Evolutionary conservation across 2,797 vertebrate species (phyloP), one percentile per base, ranked within the genome.

Genomic region (Pseudochaenichthys georgianus): DNA sequence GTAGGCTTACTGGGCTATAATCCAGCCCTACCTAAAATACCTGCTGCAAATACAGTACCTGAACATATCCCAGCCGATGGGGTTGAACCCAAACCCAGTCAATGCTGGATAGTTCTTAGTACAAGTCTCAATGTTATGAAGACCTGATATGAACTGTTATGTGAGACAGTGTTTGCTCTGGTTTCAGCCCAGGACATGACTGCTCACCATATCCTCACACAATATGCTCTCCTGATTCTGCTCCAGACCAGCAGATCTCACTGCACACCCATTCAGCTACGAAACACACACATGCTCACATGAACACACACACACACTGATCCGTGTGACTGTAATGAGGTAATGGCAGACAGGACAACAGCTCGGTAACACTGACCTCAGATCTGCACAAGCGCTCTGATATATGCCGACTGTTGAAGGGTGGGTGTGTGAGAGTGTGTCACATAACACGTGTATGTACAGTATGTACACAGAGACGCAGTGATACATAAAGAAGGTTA

Each of bases 221-320:
- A 87, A 84, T 88, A 89, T 89, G 87, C 81, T 87, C 74, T 64
- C 55, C 86, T 89, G 84, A 85, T 75, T 64, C 70, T 68, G 77
- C 59, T 91, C 87, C 89, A 88, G 82, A 88, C 67, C 78, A 83
- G 75, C 78, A 65, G 84, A 72, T 61, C 79, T 59, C 62, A 61
- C 19, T 31, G 50, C 57, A 64, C 47, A 70, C 16, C 38, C 48
- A 61, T 46, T 50, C 71, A 78, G 66, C 70, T 80, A 74, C 52
- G 41, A 74, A 31, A 48, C 43, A 31, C 63, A 68, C 21, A 38
- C 57, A 71, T 3, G n/a, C 58, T 17, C 62, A 55, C 57, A 63
- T 21, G 72, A 50, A 59, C 38, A 46, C 71, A 68, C 64, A 68
- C 64, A 66, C 72, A 70, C 64, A 62, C 9, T 38, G 21, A 60